A percentile compares a stretch with the other conserved stretches of the same genome.
phyloP scores from a whole-genome alignment of 1,140 invertebrate species.

The Pseudomyrmex gracilis region DNA sequence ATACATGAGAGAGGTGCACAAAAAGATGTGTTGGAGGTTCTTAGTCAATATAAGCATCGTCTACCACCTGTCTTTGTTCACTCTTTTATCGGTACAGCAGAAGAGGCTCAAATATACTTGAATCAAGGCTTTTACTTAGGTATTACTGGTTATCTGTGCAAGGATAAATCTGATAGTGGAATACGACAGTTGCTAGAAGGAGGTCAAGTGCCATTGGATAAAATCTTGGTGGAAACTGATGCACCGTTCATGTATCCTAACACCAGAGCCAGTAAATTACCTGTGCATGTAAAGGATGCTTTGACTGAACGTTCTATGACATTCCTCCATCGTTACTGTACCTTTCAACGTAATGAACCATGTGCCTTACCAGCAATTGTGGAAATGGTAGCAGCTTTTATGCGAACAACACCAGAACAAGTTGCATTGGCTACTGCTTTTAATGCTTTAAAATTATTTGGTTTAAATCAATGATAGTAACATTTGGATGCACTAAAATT shows the following conservation, averaged over 20 bases:
- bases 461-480: conserved; percentile 92
- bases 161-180: conserved; percentile 96
- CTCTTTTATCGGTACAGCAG: conserved; percentile 95
- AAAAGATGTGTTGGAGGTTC: conserved; percentile 90
- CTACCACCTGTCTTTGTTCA: conserved; percentile 95
- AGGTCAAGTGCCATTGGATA: conserved; percentile 92
- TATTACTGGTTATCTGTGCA: conserved; percentile 95
- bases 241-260: conserved; percentile 99
- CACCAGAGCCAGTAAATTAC: conserved; percentile 96
- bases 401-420: conserved; percentile 94
- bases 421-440: conserved; percentile 96
- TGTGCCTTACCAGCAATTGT: conserved; percentile 96
- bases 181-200: conserved; percentile 93
- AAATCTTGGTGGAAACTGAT: conserved; percentile 95
- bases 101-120: conserved; percentile 94
- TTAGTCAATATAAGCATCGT: conserved; percentile 86
- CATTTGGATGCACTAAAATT: conserved; percentile 68
- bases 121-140: conserved; percentile 95
- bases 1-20: conserved; percentile 97
- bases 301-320: conserved; percentile 93
- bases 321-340: conserved; percentile 92
- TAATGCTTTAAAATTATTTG: conserved; percentile 97
- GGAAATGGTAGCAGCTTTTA: conserved; percentile 97
- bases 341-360: conserved; percentile 98
- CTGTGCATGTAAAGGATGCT: conserved; percentile 93